Evolutionary conservation across 2,888 invertebrate genomes (phyloP), one percentile per base, ranked within the genome.

Genomic region (Myopa testacea): DNA sequence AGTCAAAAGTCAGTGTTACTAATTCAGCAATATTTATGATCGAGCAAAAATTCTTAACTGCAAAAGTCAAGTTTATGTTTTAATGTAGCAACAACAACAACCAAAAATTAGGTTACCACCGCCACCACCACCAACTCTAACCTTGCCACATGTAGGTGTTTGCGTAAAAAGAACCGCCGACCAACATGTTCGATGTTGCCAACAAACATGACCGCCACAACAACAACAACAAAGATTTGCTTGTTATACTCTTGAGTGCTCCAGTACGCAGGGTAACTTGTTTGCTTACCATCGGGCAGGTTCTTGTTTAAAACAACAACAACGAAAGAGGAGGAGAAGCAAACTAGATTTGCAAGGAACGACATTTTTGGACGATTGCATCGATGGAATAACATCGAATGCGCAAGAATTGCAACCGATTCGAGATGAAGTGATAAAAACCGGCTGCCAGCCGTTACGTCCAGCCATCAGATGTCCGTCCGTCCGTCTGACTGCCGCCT

Each of bases 181-280:
- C 63, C 6, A 65, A 65, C 65, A 65, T 65, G 65, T 34, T 65
- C 38, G 65, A 65, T 26, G 65, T 65, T 65, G 65, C 65, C 38
- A 38, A 26, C 62, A 58, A 63, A 34, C 62, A 26, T 26, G 26
- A 63, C 26, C 26, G 26, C 10, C 58, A 58, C n/a, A 58, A 58
- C 58, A 58, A 58, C 62, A 65, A 38, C 14, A 38, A 65, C 65
- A 38, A 37, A 65, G 3, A 34, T 4, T 0, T 10, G 62, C 62
- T 10, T 10, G n/a, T 62, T 62, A 26, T 4, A 62, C 62, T 62
- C n/a, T 62, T 62, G 16, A 6, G 5, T 14, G 14, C 14, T 62
- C 63, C 63, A 63, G 63, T 26, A 6, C 6, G 5, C 55, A 4
- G 4, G 14, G 55, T 16, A 55, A 55, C 55, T 55, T 7, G 63